Evolutionary conservation across 1,140 invertebrate species (phyloP).

Genomic region (Magallana ariakensis): DNA sequence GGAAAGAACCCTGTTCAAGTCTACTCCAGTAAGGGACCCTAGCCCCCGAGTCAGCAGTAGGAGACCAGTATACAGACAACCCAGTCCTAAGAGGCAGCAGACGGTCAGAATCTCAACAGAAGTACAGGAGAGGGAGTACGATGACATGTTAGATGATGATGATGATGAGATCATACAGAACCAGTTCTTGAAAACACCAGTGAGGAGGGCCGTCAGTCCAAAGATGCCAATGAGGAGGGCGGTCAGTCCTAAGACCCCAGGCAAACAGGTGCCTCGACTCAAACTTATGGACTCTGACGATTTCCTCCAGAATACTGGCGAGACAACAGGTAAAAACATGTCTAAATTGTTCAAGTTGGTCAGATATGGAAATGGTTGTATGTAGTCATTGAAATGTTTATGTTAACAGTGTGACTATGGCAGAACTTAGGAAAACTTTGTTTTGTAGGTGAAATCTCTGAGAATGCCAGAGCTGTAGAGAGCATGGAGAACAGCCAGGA

Average conservation of each 20-base stretch:
- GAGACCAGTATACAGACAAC: background rate
- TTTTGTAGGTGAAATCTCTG: conserved; percentile 58
- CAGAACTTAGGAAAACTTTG: background rate
- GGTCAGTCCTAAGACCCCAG: conserved; percentile 26
- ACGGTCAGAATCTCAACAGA: conserved; percentile 45
- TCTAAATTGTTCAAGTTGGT: background rate
- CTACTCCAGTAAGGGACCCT: background rate
- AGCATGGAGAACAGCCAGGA: conserved; percentile 66
- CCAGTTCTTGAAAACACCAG: background rate
- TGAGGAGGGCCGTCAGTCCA: background rate
- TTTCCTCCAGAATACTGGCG: conserved; percentile 58
- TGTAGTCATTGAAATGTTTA: too few species aligned
- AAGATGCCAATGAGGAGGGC: conserved; percentile 39
- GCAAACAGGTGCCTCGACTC: conserved; percentile 46
- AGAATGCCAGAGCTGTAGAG: conserved; percentile 63
- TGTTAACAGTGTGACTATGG: too few species aligned
- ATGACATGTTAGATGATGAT: background rate
- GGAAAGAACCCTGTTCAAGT: conserved; percentile 42
- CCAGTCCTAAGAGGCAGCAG: conserved; percentile 33
- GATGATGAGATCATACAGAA: background rate
- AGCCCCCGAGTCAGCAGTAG: background rate
- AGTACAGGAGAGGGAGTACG: conserved; percentile 40
- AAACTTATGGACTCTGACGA: conserved; percentile 41
- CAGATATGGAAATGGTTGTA: too few species aligned
- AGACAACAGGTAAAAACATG: conserved; percentile 60